Base-by-base conservation (phyloP, 2,888 invertebrate species). In the Harpalus rufipes region DNA sequence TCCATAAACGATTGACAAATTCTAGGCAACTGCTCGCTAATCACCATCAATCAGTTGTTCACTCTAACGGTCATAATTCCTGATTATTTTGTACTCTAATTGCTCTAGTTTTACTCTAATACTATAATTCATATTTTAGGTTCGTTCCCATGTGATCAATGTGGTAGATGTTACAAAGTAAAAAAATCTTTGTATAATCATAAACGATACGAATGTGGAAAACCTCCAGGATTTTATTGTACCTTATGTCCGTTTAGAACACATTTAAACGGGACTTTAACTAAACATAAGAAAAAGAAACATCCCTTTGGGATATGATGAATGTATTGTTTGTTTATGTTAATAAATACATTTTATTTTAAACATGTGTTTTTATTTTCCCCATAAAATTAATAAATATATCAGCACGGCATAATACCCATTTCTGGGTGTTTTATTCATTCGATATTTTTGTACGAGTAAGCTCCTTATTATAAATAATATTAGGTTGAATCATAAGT, bases 111-210 rank as follows among this genome's bases (percentile, higher is more conserved):
- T 51, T 1, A 44, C 5, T 10, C 8, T 51, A 12, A 12, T 51
- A 10, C 10, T 51, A 12, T 51, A 51, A 8, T 51, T 51, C 12
- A 12, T 51, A 51, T 51, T 51, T 51, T 51, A 51, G 44, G 44
- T 51, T 7, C 7, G 3, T 12, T 59, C 18, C 59, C 59, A 14
- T 59, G 59, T 59, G 59, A 59, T 16, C 14, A 4, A 2, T 59
- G 59, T 59, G 59, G 18, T 59, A 59, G 44, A 85, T 94, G 93
- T 89, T 97, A 96, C 92, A 94, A 94, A 89, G 93, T 94, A 90
- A 94, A 94, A 89, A 94, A 94, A 85, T 95, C 95, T 32, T 91
- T 96, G 85, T 94, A 93, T 89, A 93, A 96, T 84, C 96, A 96
- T 90, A 92, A 94, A 88, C 94, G 93, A 89, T 94, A 95, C 91